A percentile compares a stretch with the other conserved stretches of the same genome.
phyloP scores from a whole-genome alignment of 2,888 invertebrate genomes.

The Volucella inflata region DNA sequence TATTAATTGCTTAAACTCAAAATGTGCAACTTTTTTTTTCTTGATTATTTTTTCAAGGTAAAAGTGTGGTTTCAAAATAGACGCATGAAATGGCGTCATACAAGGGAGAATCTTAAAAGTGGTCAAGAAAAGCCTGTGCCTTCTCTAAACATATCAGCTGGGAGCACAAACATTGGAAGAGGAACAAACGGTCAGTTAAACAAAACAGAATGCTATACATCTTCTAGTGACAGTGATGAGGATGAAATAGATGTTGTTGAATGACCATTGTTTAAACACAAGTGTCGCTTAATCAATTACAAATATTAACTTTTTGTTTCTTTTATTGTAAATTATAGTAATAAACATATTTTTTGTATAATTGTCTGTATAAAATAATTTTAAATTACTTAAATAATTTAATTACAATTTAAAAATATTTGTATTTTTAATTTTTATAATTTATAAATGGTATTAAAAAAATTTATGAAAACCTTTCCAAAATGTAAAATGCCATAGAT shows the following conservation, averaged over 20 bases:
- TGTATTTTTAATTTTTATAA: no score
- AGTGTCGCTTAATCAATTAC: constrained; percentile 56
- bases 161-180: constrained; percentile 6
- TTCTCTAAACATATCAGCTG: constrained; percentile 31
- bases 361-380: no score
- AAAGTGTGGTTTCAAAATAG: constrained; percentile 97
- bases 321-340: neutral
- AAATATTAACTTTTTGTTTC: constrained; percentile 14
- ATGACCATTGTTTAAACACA: constrained; percentile 58
- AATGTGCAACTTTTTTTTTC: neutral
- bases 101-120: constrained; percentile 86
- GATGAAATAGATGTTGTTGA: constrained; percentile 82
- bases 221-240: constrained; percentile 79
- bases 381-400: no score
- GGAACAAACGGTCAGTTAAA: neutral
- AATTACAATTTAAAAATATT: no score
- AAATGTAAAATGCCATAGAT: no score
- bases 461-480: no score
- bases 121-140: constrained; percentile 81
- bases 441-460: no score
- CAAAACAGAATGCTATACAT: constrained; percentile 59
- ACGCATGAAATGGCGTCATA: constrained; percentile 95
- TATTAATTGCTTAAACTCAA: neutral
- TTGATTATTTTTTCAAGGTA: constrained; percentile 85
- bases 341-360: neutral